phyloP scores from a whole-genome alignment of 2,797 vertebrate genomes.

The Cryptoprocta ferox region DNA sequence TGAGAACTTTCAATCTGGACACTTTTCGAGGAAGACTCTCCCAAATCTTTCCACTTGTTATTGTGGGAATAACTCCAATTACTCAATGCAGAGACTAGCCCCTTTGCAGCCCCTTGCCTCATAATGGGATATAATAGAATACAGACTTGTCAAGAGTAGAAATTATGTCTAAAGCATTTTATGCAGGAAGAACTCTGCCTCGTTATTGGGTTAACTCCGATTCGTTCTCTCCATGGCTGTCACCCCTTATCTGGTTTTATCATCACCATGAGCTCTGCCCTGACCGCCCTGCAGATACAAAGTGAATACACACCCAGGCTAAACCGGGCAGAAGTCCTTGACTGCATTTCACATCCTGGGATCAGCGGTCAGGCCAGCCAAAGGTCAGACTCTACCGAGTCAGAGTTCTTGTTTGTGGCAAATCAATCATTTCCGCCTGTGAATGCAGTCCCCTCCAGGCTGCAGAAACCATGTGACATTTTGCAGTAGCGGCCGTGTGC shows the following conservation, averaged over 20 bases:
- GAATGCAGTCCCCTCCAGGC: neutral
- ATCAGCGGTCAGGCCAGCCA: neutral
- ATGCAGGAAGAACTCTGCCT: neutral
- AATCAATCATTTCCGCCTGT: neutral
- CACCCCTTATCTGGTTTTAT: neutral
- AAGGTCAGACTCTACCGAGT: neutral
- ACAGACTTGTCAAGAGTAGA: neutral
- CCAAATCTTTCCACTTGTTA: too few species aligned
- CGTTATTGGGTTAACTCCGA: neutral
- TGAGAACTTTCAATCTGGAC: neutral
- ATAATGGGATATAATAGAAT: too few species aligned
- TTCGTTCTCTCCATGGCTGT: too few species aligned
- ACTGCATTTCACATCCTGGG: neutral
- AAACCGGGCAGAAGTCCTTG: too few species aligned
- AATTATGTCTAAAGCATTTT: neutral
- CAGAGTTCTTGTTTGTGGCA: neutral
- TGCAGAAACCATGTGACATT: neutral
- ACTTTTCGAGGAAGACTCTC: neutral
- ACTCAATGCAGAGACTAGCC: too few species aligned
- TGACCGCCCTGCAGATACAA: accelerated
- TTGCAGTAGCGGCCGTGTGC: accelerated
- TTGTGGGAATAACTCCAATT: too few species aligned
- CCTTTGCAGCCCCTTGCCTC: neutral
- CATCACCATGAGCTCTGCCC: neutral
- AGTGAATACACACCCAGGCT: accelerated